These are phyloP conservation scores for Drosophila ezoana DNA, from an alignment of 2,888 invertebrate genomes.

Conservation along the genomic window DNA sequence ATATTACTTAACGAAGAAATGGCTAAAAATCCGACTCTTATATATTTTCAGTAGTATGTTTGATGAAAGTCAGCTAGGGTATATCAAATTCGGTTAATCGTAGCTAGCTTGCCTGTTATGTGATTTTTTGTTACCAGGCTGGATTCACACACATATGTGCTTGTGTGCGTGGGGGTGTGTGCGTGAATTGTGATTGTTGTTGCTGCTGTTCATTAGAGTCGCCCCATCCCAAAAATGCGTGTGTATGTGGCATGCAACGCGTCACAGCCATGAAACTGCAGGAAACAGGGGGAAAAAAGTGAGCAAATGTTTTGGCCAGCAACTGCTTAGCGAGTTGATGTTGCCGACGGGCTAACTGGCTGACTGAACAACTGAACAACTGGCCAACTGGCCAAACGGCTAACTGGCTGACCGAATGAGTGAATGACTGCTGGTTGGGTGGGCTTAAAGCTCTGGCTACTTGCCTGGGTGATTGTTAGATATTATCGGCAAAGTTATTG, in stretches of 20 bases:
- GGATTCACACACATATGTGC: not conserved
- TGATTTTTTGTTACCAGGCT: conserved; percentile 11
- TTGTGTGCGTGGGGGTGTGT: conserved; percentile 16
- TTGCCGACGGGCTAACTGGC: conserved; percentile 32
- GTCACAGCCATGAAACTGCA: conserved; percentile 45
- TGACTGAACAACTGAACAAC: not conserved
- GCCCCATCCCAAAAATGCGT: conserved; percentile 43
- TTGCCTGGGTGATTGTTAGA: conserved; percentile 68
- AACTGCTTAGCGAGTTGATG: conserved; percentile 49
- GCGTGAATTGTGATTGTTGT: conserved; percentile 17
- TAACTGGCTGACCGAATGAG: conserved; percentile 7
- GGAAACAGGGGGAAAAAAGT: conserved; percentile 43
- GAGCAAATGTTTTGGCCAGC: conserved; percentile 36
- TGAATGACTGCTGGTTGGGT: conserved; percentile 4
- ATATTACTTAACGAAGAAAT: not conserved
- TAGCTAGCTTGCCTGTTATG: not conserved
- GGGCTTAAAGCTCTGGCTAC: conserved; percentile 12
- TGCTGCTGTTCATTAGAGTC: conserved; percentile 67
- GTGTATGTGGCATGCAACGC: conserved; percentile 68
- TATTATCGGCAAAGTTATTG: conserved; percentile 77
- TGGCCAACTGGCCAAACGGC: conserved; percentile 4
- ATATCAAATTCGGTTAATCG: not conserved
- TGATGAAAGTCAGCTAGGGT: conserved; percentile 6
- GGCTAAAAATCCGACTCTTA: not conserved
- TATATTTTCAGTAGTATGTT: too few relatives aligned